Conservation (phyloP, 2,888 invertebrate genomes). For the Ormyrus pomaceus region DNA sequence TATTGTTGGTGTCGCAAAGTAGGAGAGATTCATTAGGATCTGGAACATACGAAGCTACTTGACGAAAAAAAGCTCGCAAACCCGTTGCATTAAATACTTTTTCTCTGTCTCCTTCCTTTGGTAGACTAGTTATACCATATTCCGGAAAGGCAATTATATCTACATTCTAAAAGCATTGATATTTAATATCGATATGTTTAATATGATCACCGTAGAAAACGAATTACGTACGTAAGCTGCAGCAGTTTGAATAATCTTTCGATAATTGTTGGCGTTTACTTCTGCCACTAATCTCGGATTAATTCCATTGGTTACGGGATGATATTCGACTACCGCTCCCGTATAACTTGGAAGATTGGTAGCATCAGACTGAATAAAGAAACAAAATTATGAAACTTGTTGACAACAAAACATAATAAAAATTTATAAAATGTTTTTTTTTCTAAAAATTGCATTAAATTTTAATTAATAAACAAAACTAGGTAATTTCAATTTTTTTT, state of each 20-base stretch:
- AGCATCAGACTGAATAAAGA: too few relatives aligned
- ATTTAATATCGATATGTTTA: neutral
- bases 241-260: slow-evolving; percentile 74
- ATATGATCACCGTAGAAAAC: slow-evolving; percentile 28
- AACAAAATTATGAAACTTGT: too few relatives aligned
- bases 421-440: too few relatives aligned
- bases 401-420: too few relatives aligned
- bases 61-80: slow-evolving; percentile 40
- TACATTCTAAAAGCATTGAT: slow-evolving; percentile 70
- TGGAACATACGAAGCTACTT: slow-evolving; percentile 44
- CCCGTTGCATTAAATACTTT: slow-evolving; percentile 18
- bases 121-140: slow-evolving; percentile 65
- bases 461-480: too few relatives aligned
- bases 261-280: slow-evolving; percentile 73
- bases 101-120: slow-evolving; percentile 20
- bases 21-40: slow-evolving; percentile 36
- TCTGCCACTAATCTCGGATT: slow-evolving; percentile 56
- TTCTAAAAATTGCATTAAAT: too few relatives aligned
- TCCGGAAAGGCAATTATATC: slow-evolving; percentile 81
- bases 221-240: slow-evolving; percentile 72
- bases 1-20: slow-evolving; percentile 42
- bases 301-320: slow-evolving; percentile 68
- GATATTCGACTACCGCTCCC: slow-evolving; percentile 82
- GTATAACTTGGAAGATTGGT: slow-evolving; percentile 77
- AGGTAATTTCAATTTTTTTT: too few relatives aligned